Conservation (phyloP, 2,888 invertebrate species). For the Antitype chi region DNA sequence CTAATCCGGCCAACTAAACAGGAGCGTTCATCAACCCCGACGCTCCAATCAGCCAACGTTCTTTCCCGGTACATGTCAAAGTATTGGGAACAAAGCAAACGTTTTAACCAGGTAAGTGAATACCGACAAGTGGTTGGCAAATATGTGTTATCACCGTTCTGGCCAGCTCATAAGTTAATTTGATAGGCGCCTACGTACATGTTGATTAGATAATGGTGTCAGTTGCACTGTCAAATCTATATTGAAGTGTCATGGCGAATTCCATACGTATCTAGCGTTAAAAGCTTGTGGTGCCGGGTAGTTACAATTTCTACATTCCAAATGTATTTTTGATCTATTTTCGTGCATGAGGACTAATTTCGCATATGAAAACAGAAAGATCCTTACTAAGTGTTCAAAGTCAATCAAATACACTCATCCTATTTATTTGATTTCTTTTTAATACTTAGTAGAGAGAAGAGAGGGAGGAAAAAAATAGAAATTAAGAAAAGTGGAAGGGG, state of each 20-base stretch:
- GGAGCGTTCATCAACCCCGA: constrained; percentile 12
- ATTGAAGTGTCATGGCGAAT: constrained; percentile 49
- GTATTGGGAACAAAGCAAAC: constrained; percentile 27
- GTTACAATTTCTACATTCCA: neutral
- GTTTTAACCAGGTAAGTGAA: constrained; percentile 51
- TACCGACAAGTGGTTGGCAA: constrained; percentile 52
- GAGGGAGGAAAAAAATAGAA: too few species aligned
- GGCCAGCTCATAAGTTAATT: constrained; percentile 54
- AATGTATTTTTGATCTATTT: neutral
- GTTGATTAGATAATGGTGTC: constrained; percentile 61
- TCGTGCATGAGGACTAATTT: neutral
- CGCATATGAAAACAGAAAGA: too few species aligned
- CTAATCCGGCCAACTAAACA: neutral
- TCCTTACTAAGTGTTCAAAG: neutral
- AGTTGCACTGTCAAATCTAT: constrained; percentile 42
- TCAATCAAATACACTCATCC: neutral
- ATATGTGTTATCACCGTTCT: constrained; percentile 50
- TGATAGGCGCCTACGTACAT: constrained; percentile 53
- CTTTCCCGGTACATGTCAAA: constrained; percentile 9
- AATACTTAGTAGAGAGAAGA: too few species aligned
- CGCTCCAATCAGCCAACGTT: neutral
- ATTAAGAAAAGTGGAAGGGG: neutral
- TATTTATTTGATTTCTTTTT: too few species aligned
- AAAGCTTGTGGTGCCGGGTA: constrained; percentile 27
- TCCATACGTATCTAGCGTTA: constrained; percentile 32